phyloP scores from a whole-genome alignment of 2,113 vertebrate genomes.

The Rhodinocichla rosea region DNA sequence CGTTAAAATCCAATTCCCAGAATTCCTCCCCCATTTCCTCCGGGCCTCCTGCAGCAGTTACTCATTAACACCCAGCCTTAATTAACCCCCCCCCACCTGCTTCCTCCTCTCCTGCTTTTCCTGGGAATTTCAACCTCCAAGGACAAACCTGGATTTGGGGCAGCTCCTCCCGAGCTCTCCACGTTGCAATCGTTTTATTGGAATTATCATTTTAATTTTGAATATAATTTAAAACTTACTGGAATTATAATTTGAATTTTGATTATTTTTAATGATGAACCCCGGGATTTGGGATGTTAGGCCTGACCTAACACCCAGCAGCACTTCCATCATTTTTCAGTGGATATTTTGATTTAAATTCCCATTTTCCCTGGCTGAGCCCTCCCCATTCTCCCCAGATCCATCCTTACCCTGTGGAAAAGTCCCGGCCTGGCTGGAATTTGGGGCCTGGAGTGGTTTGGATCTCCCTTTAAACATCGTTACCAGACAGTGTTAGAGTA shows the following conservation, averaged over 20 bases:
- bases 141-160: neutral
- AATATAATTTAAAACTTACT: too few species aligned
- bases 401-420: neutral
- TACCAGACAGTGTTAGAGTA: conserved; percentile 99
- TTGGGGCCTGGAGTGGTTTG: neutral
- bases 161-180: neutral
- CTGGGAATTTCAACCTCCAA: neutral
- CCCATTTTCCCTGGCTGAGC: neutral
- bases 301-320: neutral
- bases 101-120: neutral
- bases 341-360: neutral
- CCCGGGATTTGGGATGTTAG: too few species aligned
- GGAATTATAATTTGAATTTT: too few species aligned
- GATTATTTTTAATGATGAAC: too few species aligned
- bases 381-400: neutral
- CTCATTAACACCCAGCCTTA: conserved; percentile 21
- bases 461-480: conserved; percentile 97
- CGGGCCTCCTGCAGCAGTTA: neutral
- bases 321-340: neutral
- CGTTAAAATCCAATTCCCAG: neutral
- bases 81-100: neutral
- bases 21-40: conserved; percentile 34
- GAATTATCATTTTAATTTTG: neutral
- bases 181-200: fast-evolving
- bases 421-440: fast-evolving